Base-by-base conservation (phyloP, 2,888 invertebrate species). In the Eupithecia dodoneata region DNA sequence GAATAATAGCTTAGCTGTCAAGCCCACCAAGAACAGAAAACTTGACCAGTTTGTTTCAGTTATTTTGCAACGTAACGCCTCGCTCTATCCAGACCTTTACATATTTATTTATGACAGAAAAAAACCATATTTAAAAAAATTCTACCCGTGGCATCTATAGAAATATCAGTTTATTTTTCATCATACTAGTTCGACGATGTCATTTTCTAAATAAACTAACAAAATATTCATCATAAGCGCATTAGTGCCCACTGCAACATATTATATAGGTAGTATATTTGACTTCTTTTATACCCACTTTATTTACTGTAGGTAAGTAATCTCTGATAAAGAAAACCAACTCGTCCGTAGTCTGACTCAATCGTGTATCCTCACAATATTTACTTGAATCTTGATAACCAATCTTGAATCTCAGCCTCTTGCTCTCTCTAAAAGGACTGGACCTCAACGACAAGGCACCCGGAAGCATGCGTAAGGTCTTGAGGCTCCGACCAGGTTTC, bases 381-480 rank as follows among this genome's bases (percentile, higher is more conserved):
- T 45, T 45, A 69, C 9, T 44, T n/a, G 44, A 59, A 59, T 63
- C 66, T 3, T 66, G 41, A 66, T 66, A 18, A 15, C 42, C 42
- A 42, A 42, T 42, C 42, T 41, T 15, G 45, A 45, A 0, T 18
- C 70, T 4, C 18, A 69, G 47, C 47, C 30, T n/a, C 45, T 70
- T 70, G 47, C 47, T 70, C 70, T 70, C 70, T 18, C 12, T 13
- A 70, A 49, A 70, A 70, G 70, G 70, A 6, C 5, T 49, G 70
- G 47, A 69, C n/a, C 44, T 41, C 12, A 66, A 2, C 13, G 66
- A 66, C 42, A 66, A 12, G 15, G 42, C 42, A 66, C 42, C 66
- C 66, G 66, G 66, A 66, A 59, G 18, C n/a, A 15, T 6, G 41
- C 13, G 41, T 66, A 66, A 42, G 66, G 66, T 66, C 66, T 66